These are phyloP conservation scores for Catharus ustulatus DNA, from an alignment of 2,797 vertebrate genomes.

Conservation along the genomic window DNA sequence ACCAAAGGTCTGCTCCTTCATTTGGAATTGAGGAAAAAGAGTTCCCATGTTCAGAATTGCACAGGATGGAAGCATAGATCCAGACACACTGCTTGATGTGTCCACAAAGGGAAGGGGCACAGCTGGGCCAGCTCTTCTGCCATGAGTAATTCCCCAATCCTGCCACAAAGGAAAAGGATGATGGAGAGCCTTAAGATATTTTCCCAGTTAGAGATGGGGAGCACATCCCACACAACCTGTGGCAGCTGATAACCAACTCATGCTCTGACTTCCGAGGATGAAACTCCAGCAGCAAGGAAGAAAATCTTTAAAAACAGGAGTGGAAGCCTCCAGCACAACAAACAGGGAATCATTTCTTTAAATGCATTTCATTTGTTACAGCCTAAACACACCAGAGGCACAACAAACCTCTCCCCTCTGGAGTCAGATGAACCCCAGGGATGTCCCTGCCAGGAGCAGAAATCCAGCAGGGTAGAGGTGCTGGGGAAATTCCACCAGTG, in stretches of 20 bases:
- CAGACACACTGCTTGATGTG: neutral
- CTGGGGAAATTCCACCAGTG: neutral
- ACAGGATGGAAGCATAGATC: neutral
- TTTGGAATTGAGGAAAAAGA: neutral
- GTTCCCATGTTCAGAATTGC: neutral
- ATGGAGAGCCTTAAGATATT: neutral
- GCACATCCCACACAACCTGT: neutral
- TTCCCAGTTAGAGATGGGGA: neutral
- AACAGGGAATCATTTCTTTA: neutral
- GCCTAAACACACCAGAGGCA: neutral
- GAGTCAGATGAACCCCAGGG: neutral
- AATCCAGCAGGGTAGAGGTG: neutral
- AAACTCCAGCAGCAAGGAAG: neutral
- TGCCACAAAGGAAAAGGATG: neutral
- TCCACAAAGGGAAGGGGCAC: neutral
- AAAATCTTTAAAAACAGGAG: neutral
- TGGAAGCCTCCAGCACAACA: neutral
- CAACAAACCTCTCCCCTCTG: neutral
- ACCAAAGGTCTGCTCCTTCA: neutral
- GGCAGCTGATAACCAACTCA: neutral
- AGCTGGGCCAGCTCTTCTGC: neutral
- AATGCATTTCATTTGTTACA: neutral
- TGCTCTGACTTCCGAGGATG: neutral
- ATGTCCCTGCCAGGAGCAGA: neutral
- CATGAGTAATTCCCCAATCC: neutral